These are phyloP conservation scores for Triplophysa rosa DNA, from an alignment of 2,113 vertebrate species.

Conservation along the genomic window DNA sequence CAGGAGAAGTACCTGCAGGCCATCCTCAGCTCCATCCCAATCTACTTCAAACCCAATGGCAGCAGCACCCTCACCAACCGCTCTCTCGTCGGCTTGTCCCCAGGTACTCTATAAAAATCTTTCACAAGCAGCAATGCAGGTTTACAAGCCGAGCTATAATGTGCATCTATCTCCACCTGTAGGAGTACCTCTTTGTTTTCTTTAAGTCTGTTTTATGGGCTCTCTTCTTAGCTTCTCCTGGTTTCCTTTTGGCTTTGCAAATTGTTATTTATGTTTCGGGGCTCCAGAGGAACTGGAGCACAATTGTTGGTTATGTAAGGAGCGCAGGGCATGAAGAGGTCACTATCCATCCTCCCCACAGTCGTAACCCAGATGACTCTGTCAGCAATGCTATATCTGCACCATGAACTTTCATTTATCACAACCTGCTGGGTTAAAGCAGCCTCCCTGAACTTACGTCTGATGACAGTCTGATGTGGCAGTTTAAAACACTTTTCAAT, in stretches of 20 bases:
- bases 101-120: slow-evolving; percentile 77
- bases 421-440: slow-evolving; percentile 48
- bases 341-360: slow-evolving; percentile 57
- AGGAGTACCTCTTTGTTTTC: slow-evolving; percentile 28
- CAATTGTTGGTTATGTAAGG: slow-evolving; percentile 71
- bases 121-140: not conserved
- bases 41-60: slow-evolving; percentile 87
- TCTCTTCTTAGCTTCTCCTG: slow-evolving; percentile 50
- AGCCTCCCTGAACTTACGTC: not conserved
- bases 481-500: not conserved
- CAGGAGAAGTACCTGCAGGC: slow-evolving; percentile 97
- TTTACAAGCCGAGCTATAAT: not conserved
- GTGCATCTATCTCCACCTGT: slow-evolving; percentile 26
- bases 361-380: not conserved
- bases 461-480: not conserved
- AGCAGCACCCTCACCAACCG: slow-evolving; percentile 84
- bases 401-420: slow-evolving; percentile 36
- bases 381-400: slow-evolving; percentile 29
- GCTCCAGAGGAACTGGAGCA: slow-evolving; percentile 67
- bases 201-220: slow-evolving; percentile 29
- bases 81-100: slow-evolving; percentile 86
- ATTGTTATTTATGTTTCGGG: slow-evolving; percentile 57
- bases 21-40: slow-evolving; percentile 87
- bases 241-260: slow-evolving; percentile 41
- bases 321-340: slow-evolving; percentile 64